Percentiles rank a stretch among this genome's conserved stretches.
These are phyloP conservation scores for Glaucidium brasilianum DNA, from an alignment of 2,113 vertebrate species.

Conservation along the genomic window DNA sequence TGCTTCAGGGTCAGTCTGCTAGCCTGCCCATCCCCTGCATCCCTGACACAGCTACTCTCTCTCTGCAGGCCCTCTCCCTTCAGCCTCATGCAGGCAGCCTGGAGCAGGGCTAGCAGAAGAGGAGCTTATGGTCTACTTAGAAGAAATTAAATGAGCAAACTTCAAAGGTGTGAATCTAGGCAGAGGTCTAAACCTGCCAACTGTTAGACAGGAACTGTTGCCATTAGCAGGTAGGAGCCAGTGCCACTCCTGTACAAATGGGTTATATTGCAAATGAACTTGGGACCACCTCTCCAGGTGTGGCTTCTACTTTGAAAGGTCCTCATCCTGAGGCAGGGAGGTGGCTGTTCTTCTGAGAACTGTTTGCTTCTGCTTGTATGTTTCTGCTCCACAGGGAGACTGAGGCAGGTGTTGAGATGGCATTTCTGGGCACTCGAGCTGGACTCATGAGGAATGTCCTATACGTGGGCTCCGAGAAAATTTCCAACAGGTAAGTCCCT, in stretches of 20 bases:
- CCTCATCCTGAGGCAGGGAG: not conserved
- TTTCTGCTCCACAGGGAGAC: conserved; percentile 64
- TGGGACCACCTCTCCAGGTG: not conserved
- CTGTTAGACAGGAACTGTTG: not conserved
- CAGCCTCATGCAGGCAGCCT: not conserved
- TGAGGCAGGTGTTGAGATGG: conserved; percentile 81
- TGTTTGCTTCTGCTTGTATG: not conserved
- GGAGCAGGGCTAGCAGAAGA: not conserved
- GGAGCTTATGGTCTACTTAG: not conserved
- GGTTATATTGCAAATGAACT: not conserved
- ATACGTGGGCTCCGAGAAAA: conserved; percentile 85
- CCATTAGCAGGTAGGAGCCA: not conserved
- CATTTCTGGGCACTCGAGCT: conserved; percentile 91
- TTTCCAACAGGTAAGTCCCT: conserved; percentile 82
- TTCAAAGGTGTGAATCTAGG: not conserved
- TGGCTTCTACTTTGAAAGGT: not conserved
- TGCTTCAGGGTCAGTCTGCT: not conserved
- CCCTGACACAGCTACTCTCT: not conserved
- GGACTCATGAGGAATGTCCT: conserved; percentile 84
- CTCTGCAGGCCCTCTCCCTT: not conserved
- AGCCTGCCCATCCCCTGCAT: not conserved
- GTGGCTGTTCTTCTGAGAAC: not conserved
- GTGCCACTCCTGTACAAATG: not conserved
- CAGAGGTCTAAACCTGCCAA: not conserved
- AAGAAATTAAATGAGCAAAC: not conserved